Percentiles rank a stretch among this genome's conserved stretches.
Evolutionary conservation across 2,113 vertebrate species (phyloP).

Genomic region (Tympanuchus pallidicinctus): DNA sequence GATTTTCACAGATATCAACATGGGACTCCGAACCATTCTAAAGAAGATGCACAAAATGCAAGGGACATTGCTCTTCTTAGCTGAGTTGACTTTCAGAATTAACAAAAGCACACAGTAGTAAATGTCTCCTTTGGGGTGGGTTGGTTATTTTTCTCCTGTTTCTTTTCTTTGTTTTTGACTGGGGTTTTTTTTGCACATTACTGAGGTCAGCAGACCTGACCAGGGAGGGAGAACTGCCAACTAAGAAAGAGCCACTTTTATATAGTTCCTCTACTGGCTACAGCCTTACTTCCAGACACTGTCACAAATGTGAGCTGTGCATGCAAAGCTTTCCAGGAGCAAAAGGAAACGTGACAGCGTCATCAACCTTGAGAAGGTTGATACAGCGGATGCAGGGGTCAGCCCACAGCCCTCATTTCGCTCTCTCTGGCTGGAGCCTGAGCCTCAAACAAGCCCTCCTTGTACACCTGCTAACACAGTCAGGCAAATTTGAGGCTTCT

Average conservation of each 20-base stretch:
- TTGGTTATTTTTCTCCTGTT: neutral
- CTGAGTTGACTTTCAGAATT: neutral
- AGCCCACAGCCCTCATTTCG: neutral
- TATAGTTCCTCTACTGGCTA: neutral
- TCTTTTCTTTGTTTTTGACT: neutral
- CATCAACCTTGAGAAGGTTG: neutral
- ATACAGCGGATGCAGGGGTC: neutral
- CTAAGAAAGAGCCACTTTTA: neutral
- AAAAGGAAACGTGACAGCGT: neutral
- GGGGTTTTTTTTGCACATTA: neutral
- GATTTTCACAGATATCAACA: neutral
- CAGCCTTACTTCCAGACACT: neutral
- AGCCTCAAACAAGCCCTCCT: neutral
- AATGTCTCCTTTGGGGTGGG: neutral
- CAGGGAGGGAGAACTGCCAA: neutral
- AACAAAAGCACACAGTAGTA: neutral
- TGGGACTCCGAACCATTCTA: neutral
- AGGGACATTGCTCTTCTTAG: neutral
- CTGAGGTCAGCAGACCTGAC: neutral
- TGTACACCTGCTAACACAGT: neutral
- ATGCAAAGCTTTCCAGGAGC: neutral
- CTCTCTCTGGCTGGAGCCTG: neutral
- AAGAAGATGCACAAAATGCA: neutral
- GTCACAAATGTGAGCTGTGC: neutral
- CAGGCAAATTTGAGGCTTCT: neutral